Evolutionary conservation across 2,113 vertebrate species (phyloP), one percentile per base, ranked within the genome.

Genomic region (Scalopus aquaticus): DNA sequence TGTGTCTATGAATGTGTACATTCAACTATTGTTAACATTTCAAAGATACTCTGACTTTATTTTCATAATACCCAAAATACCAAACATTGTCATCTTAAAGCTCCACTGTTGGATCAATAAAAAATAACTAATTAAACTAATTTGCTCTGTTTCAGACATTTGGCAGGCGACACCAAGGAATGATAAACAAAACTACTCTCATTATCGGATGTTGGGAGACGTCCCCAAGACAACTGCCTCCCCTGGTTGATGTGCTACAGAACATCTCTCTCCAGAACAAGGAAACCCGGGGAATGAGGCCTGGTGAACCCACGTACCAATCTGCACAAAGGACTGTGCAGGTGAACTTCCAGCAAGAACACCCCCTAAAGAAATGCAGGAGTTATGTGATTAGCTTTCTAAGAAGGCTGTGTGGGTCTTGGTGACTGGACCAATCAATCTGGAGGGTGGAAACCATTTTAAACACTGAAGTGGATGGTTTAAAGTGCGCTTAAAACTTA

Each of bases 401-500:
- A 65, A 42, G 12, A 65, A 67, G 32, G 10, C 24, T 77, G 30
- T 20, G 35, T 78, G 13, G 30, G 11, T 37, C 67, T 39, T 72
- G 12, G 9, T 1, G 10, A 90, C 22, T 12, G 20, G 15, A n/a
- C 12, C 11, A 32, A 39, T 74, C 2, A 3, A 2, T 51, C 10
- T 73, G 32, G 19, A 67, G 26, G 13, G 32, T 9, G 26, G 37
- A 93, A 65, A 37, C 13, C n/a, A 60, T 72, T 51, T 90, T 56
- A 51, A 78, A 58, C 49, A n/a, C 22, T 12, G 6, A 88, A 77
- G 62, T 0, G 46, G 28, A 82, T 65, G 6, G 2, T 28, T 69
- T 80, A 58, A 79, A 76, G 78, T 39, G 46, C 37, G 32, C 42
- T 80, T 88, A 76, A 83, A 56, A 56, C 54, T 74, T 93, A n/a